A percentile compares a stretch with the other conserved stretches of the same genome.
phyloP scores from a whole-genome alignment of 1,140 invertebrate species.

The Ceratitis capitata region DNA sequence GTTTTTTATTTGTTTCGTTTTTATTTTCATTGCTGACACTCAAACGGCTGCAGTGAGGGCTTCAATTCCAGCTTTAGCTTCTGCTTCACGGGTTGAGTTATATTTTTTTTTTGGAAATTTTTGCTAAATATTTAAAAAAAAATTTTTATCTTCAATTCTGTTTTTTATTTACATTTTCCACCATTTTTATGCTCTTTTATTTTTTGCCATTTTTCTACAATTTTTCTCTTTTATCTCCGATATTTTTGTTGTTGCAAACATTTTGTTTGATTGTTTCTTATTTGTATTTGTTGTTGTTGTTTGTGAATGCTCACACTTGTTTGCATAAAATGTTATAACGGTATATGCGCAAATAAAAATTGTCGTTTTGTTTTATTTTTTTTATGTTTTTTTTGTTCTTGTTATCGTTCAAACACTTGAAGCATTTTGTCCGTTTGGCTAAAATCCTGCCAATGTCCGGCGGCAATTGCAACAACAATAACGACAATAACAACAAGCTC shows the following conservation, averaged over 20 bases:
- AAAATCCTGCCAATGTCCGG: conserved; percentile 29
- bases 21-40: not conserved
- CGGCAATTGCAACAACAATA: not conserved
- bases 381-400: not conserved
- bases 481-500: not conserved
- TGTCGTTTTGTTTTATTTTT: not conserved
- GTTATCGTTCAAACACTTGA: conserved; percentile 35
- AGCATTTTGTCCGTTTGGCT: conserved; percentile 26
- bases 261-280: conserved; percentile 27
- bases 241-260: not conserved
- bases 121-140: not conserved
- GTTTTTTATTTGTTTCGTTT: no score
- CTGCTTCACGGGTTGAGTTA: not conserved
- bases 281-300: conserved; percentile 26
- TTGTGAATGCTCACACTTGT: not conserved
- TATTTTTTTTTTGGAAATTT: not conserved
- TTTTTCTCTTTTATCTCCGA: not conserved
- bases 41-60: not conserved
- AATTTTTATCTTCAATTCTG: not conserved
- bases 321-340: not conserved
- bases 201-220: not conserved
- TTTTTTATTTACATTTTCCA: not conserved
- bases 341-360: no score
- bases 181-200: not conserved
- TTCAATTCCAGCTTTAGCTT: not conserved